Base-by-base conservation (phyloP, 2,797 vertebrate genomes). In the Chaetodon trifasciatus region DNA sequence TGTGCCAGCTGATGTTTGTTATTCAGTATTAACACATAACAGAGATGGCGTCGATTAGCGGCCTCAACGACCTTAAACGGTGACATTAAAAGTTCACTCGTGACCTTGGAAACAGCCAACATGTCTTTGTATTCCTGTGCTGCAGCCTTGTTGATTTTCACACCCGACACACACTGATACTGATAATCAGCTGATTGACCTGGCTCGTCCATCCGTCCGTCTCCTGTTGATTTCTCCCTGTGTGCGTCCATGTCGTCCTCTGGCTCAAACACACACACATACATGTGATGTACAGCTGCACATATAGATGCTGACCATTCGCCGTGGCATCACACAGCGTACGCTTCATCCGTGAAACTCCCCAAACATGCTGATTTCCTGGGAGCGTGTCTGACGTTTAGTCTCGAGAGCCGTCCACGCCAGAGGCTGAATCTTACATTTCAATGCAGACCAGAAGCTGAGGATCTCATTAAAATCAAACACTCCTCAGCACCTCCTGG, bases 401-500 rank as follows among this genome's bases (percentile, higher is more conserved):
- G 67, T 74, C 72, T 63, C 9, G 3, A 71, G 67, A 74, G 68
- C 46, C 39, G 23, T 76, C 73, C 46, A 24, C 66, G 6, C 66
- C 62, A n/a, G 52, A 28, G 82, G 66, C 75, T 63, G 57, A 78
- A 86, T 58, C 61, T 50, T 66, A 68, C 66, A 80, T 81, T 83
- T 86, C 62, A 64, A 50, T 79, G 65, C 84, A 70, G 74, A 74
- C 39, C 58, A 76, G 67, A 58, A 84, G 70, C 81, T 49, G 72
- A 84, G 46, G 73, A 81, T 79, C 86, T 91, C 86, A 82, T 90
- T 87, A 85, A 89, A 91, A 84, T 76, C 77, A 82, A 88, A 81
- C 69, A 13, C 10, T 76, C 67, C 74, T 74, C 71, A 68, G 70
- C 57, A 53, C 57, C 69, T 78, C 72, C 58, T 12, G n/a, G 46